phyloP scores from a whole-genome alignment of 2,888 invertebrate species.

The Chydorus sphaericus region DNA sequence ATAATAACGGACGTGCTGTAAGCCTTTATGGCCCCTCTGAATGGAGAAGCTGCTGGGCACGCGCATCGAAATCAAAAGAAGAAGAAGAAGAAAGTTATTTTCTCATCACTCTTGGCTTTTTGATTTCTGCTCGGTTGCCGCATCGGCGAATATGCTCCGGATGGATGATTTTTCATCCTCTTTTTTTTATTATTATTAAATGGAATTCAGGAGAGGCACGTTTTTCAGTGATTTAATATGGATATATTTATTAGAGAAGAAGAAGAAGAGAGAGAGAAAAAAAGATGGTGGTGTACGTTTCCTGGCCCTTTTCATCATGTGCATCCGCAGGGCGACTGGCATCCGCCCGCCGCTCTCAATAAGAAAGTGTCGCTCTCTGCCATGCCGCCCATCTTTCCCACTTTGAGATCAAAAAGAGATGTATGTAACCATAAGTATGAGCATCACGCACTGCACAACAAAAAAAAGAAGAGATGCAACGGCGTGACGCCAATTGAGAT shows the following conservation, averaged over 20 bases:
- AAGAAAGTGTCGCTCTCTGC: conserved; percentile 8
- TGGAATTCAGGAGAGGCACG: too few relatives aligned
- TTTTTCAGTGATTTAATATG: too few relatives aligned
- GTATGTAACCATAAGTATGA: not conserved
- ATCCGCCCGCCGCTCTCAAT: not conserved
- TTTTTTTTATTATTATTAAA: too few relatives aligned
- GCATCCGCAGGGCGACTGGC: not conserved
- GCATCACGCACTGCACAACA: too few relatives aligned
- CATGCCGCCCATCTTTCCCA: not conserved
- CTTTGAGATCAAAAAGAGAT: not conserved
- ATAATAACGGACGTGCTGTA: too few relatives aligned
- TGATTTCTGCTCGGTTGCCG: conserved; percentile 3
- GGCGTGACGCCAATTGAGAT: not conserved
- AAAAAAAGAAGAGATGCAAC: not conserved
- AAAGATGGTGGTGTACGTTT: not conserved
- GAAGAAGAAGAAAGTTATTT: not conserved
- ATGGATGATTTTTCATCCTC: conserved; percentile 3
- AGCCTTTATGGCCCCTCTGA: too few relatives aligned
- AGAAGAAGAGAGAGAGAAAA: not conserved
- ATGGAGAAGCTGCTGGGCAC: not conserved
- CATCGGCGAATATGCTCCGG: not conserved
- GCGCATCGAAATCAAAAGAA: not conserved
- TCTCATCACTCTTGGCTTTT: not conserved
- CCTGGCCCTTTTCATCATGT: not conserved
- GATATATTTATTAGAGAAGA: not conserved